phyloP scores from a whole-genome alignment of 1,140 invertebrate species.

The roundworm (Caenorhabditis elegans) region WBcel235 BX284605.5:12065001-12065500 shows the following conservation, averaged over 20 bases:
- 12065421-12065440: too few species aligned
- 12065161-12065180: not conserved
- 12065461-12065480: not conserved
- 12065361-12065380: not conserved
- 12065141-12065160: not conserved
- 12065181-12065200: not conserved
- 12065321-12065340: conserved; percentile 4
- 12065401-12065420: too few species aligned
- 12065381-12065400: not conserved
- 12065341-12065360: not conserved
- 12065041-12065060: not conserved
- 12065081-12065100: not conserved
- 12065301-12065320: not conserved
- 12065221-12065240: not conserved
- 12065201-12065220: too few species aligned
- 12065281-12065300: not conserved
- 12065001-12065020: not conserved
- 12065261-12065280: not conserved
- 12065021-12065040: not conserved
- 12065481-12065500: too few species aligned
- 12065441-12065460: too few species aligned
- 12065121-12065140: not conserved
- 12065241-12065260: not conserved
- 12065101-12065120: not conserved
- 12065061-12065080: not conserved